A percentile compares a stretch with the other conserved stretches of the same genome.
Evolutionary conservation across 2,888 invertebrate species (phyloP).

Genomic region (Deroplatys truncata): DNA sequence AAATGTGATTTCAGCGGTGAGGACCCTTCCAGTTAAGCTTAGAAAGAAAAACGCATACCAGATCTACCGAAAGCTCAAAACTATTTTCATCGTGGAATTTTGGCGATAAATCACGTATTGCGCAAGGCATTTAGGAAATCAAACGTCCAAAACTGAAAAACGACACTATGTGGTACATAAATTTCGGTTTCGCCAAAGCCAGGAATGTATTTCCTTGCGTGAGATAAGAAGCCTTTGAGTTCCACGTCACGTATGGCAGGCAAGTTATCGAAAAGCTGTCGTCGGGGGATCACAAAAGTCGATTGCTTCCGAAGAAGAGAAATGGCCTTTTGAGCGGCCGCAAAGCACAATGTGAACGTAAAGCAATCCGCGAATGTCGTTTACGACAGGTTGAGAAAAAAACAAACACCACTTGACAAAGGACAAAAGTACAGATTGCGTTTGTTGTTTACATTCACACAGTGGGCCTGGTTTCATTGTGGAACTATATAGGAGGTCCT

Average conservation of each 20-base stretch:
- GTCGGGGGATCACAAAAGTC: background rate
- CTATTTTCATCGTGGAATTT: background rate
- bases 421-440: too few relatives aligned
- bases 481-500: too few relatives aligned
- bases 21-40: too few relatives aligned
- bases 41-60: background rate
- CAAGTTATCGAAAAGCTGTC: background rate
- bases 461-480: too few relatives aligned
- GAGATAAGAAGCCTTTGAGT: background rate
- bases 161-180: background rate
- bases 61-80: background rate
- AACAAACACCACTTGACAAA: background rate
- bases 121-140: background rate
- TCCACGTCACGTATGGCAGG: background rate
- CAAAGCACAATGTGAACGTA: background rate
- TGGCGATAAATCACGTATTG: background rate
- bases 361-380: background rate
- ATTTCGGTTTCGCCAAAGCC: background rate
- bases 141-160: background rate
- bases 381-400: background rate
- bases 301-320: background rate
- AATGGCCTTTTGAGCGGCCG: background rate
- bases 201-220: background rate
- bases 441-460: too few relatives aligned
- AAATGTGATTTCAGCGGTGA: too few relatives aligned